Conservation (phyloP, 2,113 vertebrate species). For the Arenaria interpres region DNA sequence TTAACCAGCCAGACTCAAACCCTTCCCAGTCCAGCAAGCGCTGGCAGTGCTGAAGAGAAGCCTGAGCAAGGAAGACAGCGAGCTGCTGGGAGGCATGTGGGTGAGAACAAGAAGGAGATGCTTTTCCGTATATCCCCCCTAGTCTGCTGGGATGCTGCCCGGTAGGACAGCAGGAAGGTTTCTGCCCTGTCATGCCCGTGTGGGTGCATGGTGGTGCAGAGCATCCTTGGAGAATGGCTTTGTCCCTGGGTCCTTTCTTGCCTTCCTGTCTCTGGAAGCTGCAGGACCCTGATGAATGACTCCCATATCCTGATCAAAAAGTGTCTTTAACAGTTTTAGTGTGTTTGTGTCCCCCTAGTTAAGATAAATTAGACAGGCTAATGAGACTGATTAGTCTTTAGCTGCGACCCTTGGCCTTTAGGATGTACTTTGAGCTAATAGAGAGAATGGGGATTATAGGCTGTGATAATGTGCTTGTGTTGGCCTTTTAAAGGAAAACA, state of each 20-base stretch:
- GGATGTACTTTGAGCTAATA: slow-evolving; percentile 79
- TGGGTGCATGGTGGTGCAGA: neutral
- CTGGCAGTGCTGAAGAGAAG: neutral
- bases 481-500: slow-evolving; percentile 95
- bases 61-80: neutral
- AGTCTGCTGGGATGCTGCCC: neutral
- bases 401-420: slow-evolving; percentile 81
- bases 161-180: neutral
- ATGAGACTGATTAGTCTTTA: slow-evolving; percentile 87
- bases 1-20: slow-evolving; percentile 61
- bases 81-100: neutral
- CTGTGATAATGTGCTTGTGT: slow-evolving; percentile 85
- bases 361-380: slow-evolving; percentile 88
- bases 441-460: slow-evolving; percentile 81
- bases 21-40: neutral
- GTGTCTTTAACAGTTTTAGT: slow-evolving; percentile 78
- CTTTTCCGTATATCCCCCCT: neutral
- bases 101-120: neutral
- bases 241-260: slow-evolving; percentile 64
- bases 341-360: slow-evolving; percentile 79
- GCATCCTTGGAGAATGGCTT: slow-evolving; percentile 45
- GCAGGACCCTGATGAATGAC: slow-evolving; percentile 86
- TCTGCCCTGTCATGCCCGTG: neutral
- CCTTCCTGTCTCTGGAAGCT: slow-evolving; percentile 79
- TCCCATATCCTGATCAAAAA: slow-evolving; percentile 78